Evolutionary conservation across 2,888 invertebrate genomes (phyloP).

Genomic region (Eurytoma californica): DNA sequence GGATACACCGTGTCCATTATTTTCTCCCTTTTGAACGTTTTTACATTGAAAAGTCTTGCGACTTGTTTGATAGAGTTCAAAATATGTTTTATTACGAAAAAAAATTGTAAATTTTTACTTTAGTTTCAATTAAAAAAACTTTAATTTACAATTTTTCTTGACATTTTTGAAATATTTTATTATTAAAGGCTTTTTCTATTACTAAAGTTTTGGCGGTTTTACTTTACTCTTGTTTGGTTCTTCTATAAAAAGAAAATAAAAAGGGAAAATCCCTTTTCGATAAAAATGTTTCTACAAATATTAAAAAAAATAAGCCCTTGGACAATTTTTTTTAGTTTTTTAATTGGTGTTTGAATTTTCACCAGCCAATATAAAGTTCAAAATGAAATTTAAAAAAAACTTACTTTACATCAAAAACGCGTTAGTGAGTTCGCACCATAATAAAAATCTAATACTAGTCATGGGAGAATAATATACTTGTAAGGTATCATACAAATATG

Average conservation of each 20-base stretch:
- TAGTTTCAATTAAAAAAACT: no score
- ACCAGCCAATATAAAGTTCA: constrained; percentile 33
- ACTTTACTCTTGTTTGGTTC: not conserved
- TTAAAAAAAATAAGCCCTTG: constrained; percentile 27
- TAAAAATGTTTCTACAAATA: constrained; percentile 36
- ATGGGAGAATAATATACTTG: constrained; percentile 52
- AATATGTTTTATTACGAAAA: not conserved
- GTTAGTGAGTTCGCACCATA: constrained; percentile 44
- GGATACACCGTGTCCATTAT: constrained; percentile 29
- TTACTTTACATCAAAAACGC: constrained; percentile 31
- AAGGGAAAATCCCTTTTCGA: constrained; percentile 24
- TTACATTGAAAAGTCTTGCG: constrained; percentile 35
- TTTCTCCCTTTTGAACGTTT: constrained; percentile 26
- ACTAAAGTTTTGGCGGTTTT: constrained; percentile 12
- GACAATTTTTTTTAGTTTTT: constrained; percentile 24
- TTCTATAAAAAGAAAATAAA: constrained; percentile 2
- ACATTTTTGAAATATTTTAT: not conserved
- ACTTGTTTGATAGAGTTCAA: constrained; percentile 23
- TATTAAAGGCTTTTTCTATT: not conserved
- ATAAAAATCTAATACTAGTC: constrained; percentile 54
- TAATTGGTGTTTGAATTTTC: constrained; percentile 8
- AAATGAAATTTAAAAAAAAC: constrained; percentile 40
- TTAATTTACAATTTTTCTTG: constrained; percentile 3
- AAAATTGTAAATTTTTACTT: not conserved
- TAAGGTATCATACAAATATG: constrained; percentile 51